Percentiles rank a stretch among this genome's conserved stretches.
These are phyloP conservation scores for Sebastes itinus DNA, from an alignment of 2,797 vertebrate genomes.

Conservation along the genomic window DNA sequence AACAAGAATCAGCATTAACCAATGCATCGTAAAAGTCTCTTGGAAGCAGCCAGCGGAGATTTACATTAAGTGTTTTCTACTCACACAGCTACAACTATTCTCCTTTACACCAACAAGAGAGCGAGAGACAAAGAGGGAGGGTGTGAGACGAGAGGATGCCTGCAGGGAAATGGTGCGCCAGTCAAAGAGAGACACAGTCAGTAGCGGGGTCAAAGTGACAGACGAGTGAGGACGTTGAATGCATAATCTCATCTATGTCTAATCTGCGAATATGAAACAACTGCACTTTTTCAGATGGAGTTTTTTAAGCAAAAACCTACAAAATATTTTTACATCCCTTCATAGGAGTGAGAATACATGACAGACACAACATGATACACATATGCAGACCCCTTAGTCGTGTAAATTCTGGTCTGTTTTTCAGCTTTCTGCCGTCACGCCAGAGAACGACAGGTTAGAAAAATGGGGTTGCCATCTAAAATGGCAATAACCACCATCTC, in stretches of 20 bases:
- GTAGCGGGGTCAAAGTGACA: conserved; percentile 19
- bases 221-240: conserved; percentile 18
- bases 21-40: not conserved
- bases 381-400: not conserved
- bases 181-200: conserved; percentile 22
- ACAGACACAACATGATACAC: not conserved
- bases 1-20: not conserved
- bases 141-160: conserved; percentile 23
- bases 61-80: not conserved
- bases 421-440: not conserved
- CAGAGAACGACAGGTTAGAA: not conserved
- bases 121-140: not conserved
- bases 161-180: conserved; percentile 28
- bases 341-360: not conserved
- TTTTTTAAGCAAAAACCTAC: not conserved
- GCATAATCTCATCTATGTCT: conserved; percentile 15
- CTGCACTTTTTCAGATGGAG: not conserved
- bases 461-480: not conserved
- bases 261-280: not conserved
- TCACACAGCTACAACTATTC: not conserved
- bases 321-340: not conserved
- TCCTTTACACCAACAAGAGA: conserved; percentile 5
- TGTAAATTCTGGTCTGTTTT: not conserved
- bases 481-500: not conserved
- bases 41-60: not conserved